phyloP scores from a whole-genome alignment of 2,888 invertebrate species.

The Acanthopleura granulata region DNA sequence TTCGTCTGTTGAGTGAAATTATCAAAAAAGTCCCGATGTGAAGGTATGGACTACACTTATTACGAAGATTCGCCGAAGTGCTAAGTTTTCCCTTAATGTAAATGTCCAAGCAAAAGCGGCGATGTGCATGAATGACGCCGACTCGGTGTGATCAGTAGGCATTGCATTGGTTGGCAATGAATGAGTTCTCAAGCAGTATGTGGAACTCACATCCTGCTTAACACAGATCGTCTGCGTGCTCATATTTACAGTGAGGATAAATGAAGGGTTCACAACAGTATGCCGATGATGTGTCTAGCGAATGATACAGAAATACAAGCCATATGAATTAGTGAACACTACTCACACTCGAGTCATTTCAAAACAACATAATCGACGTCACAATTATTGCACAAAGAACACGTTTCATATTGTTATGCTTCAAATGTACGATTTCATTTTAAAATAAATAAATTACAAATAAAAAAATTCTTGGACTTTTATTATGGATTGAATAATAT shows the following conservation, averaged over 20 bases:
- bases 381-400: too few relatives aligned
- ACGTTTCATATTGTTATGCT: not conserved
- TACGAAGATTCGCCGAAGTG: too few relatives aligned
- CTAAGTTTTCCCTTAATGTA: too few relatives aligned
- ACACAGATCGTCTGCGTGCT: not conserved
- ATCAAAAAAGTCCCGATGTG: too few relatives aligned
- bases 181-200: not conserved
- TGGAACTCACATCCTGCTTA: not conserved
- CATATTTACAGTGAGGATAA: not conserved
- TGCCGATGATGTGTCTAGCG: not conserved
- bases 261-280: not conserved
- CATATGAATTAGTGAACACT: too few relatives aligned
- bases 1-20: too few relatives aligned
- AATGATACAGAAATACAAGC: too few relatives aligned
- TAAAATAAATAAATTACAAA: constrained; percentile 16
- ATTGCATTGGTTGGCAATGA: constrained; percentile 4
- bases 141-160: not conserved
- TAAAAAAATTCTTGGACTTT: constrained; percentile 13
- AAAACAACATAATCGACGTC: too few relatives aligned
- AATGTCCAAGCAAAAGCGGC: too few relatives aligned
- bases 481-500: not conserved
- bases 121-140: too few relatives aligned
- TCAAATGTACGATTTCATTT: not conserved
- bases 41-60: too few relatives aligned
- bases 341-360: too few relatives aligned